A percentile compares a stretch with the other conserved stretches of the same genome.
phyloP scores from a whole-genome alignment of 2,113 vertebrate genomes.

The Cathartes aura region DNA sequence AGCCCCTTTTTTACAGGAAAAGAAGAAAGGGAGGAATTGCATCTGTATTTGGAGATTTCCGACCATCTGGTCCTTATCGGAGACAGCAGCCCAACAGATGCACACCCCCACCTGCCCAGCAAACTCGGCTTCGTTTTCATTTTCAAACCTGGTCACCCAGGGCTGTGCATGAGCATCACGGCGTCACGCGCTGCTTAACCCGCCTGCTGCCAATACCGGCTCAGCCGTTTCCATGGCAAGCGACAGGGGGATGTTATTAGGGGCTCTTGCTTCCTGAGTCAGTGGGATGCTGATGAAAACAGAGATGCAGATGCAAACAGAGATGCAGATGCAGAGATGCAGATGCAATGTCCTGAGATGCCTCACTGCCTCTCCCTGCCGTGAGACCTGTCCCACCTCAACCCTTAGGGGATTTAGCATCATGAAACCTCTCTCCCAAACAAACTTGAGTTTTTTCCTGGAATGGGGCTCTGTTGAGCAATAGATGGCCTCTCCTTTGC shows the following conservation, averaged over 20 bases:
- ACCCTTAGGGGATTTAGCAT: not conserved
- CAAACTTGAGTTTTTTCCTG: not conserved
- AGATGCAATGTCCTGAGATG: not conserved
- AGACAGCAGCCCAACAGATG: not conserved
- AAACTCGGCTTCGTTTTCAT: not conserved
- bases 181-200: accelerated
- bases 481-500: not conserved
- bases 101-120: not conserved
- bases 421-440: not conserved
- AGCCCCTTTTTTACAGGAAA: not conserved
- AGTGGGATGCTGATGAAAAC: not conserved
- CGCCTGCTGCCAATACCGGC: not conserved
- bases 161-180: not conserved
- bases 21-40: not conserved
- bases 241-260: not conserved
- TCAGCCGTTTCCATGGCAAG: not conserved
- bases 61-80: not conserved
- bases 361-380: not conserved
- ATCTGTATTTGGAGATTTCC: not conserved
- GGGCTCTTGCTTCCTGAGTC: not conserved
- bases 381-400: not conserved
- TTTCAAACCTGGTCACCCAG: not conserved
- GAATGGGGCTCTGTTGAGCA: not conserved
- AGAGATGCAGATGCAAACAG: not conserved
- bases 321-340: not conserved